phyloP scores from a whole-genome alignment of 2,113 vertebrate species.

The Hipposideros armiger region DNA sequence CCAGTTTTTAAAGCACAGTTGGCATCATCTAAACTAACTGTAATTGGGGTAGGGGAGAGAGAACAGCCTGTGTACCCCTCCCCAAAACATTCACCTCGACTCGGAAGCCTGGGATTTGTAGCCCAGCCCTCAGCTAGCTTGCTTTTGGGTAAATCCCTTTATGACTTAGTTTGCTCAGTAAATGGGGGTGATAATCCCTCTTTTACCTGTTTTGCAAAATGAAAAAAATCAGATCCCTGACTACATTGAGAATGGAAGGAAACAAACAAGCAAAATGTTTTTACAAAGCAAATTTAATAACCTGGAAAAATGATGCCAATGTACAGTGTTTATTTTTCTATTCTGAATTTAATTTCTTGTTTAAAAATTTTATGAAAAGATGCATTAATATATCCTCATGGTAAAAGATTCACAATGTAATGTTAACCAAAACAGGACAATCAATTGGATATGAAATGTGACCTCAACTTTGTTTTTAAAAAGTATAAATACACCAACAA shows the following conservation, averaged over 20 bases:
- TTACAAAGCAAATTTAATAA: constrained; percentile 47
- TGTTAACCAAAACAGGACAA: not conserved
- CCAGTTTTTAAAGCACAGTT: constrained; percentile 8
- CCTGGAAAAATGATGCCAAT: not conserved
- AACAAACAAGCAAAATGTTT: constrained; percentile 1
- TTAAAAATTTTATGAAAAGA: not conserved
- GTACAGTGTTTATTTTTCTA: not conserved
- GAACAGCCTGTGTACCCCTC: not conserved
- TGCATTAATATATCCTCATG: not conserved
- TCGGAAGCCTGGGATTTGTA: not conserved
- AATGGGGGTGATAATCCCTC: not conserved
- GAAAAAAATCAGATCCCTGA: not conserved
- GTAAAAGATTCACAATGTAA: not conserved
- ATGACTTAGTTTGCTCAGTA: not conserved
- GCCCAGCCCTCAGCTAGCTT: not conserved
- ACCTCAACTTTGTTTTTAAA: constrained; percentile 18
- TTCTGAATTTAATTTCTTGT: constrained; percentile 5
- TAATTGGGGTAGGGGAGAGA: not conserved
- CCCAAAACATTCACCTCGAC: not conserved
- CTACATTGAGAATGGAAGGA: not conserved
- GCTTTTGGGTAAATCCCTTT: not conserved
- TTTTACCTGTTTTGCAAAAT: not conserved
- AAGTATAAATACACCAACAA: not conserved
- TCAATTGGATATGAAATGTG: not conserved
- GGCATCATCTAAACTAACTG: not conserved